Percentiles rank a stretch among this genome's conserved stretches.
Conservation (phyloP, 2,888 invertebrate species). For the Auanema freiburgensis region DNA sequence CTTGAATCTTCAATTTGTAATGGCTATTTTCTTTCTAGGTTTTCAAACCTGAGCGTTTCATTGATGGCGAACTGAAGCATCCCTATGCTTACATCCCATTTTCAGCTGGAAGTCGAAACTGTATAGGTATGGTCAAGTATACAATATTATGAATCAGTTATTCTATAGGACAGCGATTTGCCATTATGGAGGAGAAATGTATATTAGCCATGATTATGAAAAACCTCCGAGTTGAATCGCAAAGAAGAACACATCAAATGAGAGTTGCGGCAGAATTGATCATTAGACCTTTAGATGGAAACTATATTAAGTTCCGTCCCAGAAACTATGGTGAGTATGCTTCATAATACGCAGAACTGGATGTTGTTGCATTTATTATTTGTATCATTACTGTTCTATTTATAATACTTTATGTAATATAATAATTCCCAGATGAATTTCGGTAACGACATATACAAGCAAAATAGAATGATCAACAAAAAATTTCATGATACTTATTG, state of each 20-base stretch:
- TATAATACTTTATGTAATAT: no score
- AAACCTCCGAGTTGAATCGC: slow-evolving; percentile 52
- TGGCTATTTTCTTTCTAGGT: slow-evolving; percentile 14
- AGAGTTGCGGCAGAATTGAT: slow-evolving; percentile 61
- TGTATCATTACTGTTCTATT: no score
- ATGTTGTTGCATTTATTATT: no score
- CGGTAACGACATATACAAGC: no score
- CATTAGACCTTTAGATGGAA: slow-evolving; percentile 62
- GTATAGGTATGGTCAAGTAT: slow-evolving; percentile 65
- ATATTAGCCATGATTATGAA: slow-evolving; percentile 55
- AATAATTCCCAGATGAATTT: no score
- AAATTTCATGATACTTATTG: no score
- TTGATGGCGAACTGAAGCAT: slow-evolving; percentile 65
- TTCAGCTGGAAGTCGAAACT: slow-evolving; percentile 68
- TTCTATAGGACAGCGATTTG: slow-evolving; percentile 58
- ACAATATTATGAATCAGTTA: background rate
- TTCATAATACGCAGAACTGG: no score
- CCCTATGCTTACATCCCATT: slow-evolving; percentile 68
- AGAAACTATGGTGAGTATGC: slow-evolving; percentile 39
- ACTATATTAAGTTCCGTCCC: slow-evolving; percentile 39
- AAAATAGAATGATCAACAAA: no score
- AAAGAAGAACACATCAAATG: slow-evolving; percentile 60
- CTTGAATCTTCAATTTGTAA: background rate
- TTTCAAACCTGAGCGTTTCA: slow-evolving; percentile 67
- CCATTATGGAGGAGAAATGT: slow-evolving; percentile 64